Evolutionary conservation across 2,888 invertebrate genomes (phyloP).

Genomic region (Conchocele bisecta): DNA sequence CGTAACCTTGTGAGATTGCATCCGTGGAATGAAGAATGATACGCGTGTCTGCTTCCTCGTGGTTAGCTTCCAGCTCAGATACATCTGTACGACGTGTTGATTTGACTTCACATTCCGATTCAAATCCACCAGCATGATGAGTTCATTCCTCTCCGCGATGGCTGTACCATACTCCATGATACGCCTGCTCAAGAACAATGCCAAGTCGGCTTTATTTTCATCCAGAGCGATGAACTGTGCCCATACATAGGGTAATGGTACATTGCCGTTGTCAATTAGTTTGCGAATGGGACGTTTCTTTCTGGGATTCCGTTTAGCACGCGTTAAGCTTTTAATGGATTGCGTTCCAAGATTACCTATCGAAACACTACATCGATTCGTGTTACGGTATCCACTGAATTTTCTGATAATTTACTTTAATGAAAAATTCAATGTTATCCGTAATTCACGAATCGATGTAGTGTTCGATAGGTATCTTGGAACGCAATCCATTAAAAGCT

Average conservation of each 20-base stretch:
- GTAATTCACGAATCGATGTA: no score
- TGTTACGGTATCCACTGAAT: constrained; percentile 2
- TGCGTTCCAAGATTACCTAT: constrained; percentile 15
- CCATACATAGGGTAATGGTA: constrained; percentile 20
- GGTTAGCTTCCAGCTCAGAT: background rate
- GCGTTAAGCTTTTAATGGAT: constrained; percentile 32
- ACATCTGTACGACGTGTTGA: no score
- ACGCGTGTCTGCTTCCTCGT: constrained; percentile 12
- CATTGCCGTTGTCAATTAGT: background rate
- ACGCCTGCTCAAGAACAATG: constrained; percentile 19
- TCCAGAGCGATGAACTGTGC: constrained; percentile 26
- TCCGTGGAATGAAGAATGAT: background rate
- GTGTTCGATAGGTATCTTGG: no score
- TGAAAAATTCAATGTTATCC: no score
- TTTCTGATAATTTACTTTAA: no score
- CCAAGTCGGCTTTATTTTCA: constrained; percentile 38
- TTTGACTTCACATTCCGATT: no score
- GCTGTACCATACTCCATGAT: no score
- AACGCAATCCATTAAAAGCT: no score
- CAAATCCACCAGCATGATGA: no score
- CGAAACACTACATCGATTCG: constrained; percentile 41
- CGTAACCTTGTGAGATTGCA: background rate
- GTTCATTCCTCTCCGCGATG: no score
- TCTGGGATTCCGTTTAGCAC: constrained; percentile 24
- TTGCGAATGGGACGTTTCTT: no score